Evolutionary conservation across 2,113 vertebrate species (phyloP).

Genomic region (Numida meleagris): DNA sequence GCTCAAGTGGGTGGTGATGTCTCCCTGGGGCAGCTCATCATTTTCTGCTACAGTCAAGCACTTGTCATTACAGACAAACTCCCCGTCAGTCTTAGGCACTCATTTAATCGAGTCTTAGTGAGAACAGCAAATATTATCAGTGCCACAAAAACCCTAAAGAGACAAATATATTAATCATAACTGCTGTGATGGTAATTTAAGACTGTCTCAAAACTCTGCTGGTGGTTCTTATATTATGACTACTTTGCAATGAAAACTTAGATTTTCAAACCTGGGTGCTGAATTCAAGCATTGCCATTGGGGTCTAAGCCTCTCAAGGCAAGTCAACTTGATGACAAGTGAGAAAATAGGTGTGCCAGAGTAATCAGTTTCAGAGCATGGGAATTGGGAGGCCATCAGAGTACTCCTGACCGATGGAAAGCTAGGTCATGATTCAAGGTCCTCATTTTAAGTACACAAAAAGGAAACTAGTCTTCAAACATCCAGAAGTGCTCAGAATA

Average conservation of each 20-base stretch:
- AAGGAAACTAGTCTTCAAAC: not conserved
- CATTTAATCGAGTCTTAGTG: constrained; percentile 73
- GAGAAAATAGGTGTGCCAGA: not conserved
- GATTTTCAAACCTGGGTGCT: constrained; percentile 3
- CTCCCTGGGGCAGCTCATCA: constrained; percentile 81
- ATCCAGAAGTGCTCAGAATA: not conserved
- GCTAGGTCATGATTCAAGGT: not conserved
- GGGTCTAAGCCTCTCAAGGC: not conserved
- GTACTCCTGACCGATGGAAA: not conserved
- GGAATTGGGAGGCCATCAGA: not conserved
- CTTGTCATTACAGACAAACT: constrained; percentile 82
- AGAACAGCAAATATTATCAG: constrained; percentile 59
- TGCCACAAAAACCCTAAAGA: constrained; percentile 63
- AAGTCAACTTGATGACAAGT: not conserved
- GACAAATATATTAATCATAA: constrained; percentile 67
- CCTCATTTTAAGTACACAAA: not conserved
- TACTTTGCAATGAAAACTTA: not conserved
- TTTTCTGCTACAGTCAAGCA: constrained; percentile 76
- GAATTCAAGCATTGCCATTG: not conserved
- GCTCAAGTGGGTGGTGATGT: constrained; percentile 81
- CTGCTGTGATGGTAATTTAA: constrained; percentile 30
- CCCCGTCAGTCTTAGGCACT: constrained; percentile 72
- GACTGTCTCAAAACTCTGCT: constrained; percentile 10
- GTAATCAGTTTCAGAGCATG: not conserved
- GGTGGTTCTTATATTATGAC: not conserved